phyloP scores from a whole-genome alignment of 2,888 invertebrate genomes.

The Conus canariensis region DNA sequence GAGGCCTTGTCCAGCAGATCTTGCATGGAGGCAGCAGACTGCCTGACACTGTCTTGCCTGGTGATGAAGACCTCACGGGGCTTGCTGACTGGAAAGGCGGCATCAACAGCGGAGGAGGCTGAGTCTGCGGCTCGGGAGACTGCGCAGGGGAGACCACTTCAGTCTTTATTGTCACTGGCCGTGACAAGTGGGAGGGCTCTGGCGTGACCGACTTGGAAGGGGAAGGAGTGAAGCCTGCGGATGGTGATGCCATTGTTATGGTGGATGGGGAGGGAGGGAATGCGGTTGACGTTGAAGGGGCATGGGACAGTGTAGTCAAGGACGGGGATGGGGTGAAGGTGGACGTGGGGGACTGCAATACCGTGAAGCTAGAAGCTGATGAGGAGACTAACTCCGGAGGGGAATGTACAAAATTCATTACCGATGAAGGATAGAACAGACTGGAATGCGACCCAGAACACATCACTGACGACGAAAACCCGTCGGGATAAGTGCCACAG shows the following conservation, averaged over 20 bases:
- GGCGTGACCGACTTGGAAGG: background rate
- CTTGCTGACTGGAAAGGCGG: background rate
- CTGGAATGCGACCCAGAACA: background rate
- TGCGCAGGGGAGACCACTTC: background rate
- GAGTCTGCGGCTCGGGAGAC: background rate
- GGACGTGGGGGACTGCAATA: background rate
- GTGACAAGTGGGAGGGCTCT: background rate
- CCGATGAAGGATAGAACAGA: background rate
- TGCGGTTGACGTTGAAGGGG: background rate
- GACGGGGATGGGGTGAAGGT: background rate
- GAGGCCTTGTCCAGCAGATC: constrained; percentile 63
- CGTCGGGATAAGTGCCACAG: background rate
- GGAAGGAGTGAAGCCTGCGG: background rate
- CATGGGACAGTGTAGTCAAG: background rate
- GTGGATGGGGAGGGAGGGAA: background rate
- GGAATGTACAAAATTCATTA: background rate
- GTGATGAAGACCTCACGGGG: background rate
- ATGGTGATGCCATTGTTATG: background rate
- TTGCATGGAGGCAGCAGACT: constrained; percentile 62
- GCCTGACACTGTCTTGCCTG: constrained; percentile 34
- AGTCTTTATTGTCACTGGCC: background rate
- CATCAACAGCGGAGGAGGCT: background rate
- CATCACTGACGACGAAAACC: background rate
- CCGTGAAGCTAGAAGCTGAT: background rate
- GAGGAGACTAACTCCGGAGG: background rate